phyloP scores from a whole-genome alignment of 2,797 vertebrate genomes.

The Intellagama lesueurii region DNA sequence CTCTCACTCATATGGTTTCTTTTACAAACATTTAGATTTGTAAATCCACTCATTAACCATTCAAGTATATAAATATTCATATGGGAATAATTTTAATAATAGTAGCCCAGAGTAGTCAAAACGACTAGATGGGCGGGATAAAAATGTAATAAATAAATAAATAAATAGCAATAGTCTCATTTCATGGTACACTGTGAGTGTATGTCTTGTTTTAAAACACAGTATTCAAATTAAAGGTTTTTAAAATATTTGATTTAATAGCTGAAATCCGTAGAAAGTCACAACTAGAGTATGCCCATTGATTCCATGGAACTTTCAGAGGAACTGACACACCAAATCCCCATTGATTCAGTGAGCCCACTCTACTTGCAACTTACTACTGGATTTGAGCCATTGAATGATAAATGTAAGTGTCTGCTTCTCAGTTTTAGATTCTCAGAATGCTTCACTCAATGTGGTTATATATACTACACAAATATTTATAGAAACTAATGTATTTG shows the following conservation, averaged over 20 bases:
- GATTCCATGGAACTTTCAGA: too few relatives aligned
- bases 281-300: neutral
- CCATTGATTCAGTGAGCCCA: too few relatives aligned
- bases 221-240: neutral
- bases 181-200: neutral
- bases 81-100: neutral
- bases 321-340: too few relatives aligned
- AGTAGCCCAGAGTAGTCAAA: too few relatives aligned
- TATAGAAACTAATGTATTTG: neutral
- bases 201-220: neutral
- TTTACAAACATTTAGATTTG: neutral
- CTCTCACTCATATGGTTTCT: neutral
- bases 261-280: neutral
- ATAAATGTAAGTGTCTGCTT: neutral
- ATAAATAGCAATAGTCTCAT: neutral
- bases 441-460: conserved; percentile 1
- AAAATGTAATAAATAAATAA: too few relatives aligned
- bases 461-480: neutral
- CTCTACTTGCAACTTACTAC: too few relatives aligned
- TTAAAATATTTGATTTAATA: neutral
- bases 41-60: neutral
- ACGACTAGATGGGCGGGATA: too few relatives aligned
- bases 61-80: neutral
- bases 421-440: conserved; percentile 3
- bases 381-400: neutral